Conservation (phyloP, 2,797 vertebrate species). For the Dendrocincla fuliginosa region DNA sequence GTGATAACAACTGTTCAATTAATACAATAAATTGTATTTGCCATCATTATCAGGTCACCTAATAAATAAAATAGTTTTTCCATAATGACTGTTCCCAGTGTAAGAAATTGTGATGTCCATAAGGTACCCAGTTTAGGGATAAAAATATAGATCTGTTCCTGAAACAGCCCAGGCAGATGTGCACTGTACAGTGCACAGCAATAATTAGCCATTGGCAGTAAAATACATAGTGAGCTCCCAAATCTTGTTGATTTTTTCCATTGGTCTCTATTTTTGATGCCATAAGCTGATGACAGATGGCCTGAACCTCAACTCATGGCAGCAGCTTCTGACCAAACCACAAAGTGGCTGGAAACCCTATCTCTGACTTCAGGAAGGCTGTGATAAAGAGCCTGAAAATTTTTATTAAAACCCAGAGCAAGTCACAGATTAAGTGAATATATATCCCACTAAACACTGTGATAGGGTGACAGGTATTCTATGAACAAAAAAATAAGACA, state of each 20-base stretch:
- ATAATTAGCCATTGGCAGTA: neutral
- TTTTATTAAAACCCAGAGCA: neutral
- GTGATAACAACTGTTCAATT: neutral
- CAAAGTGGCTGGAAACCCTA: neutral
- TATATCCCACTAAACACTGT: neutral
- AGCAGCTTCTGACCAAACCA: neutral
- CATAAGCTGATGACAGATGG: neutral
- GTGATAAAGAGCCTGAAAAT: neutral
- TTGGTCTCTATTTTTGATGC: neutral
- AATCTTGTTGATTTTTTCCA: neutral
- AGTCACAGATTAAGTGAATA: neutral
- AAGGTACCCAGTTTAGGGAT: neutral
- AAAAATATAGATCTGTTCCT: neutral
- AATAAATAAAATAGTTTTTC: neutral
- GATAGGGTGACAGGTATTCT: neutral
- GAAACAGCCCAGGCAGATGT: neutral
- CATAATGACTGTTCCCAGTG: neutral
- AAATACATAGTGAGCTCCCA: neutral
- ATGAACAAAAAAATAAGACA: neutral
- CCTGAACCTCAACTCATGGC: neutral
- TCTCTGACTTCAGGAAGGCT: neutral
- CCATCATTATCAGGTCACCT: neutral
- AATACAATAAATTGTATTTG: neutral
- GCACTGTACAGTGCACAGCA: neutral
- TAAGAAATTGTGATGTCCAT: neutral